A percentile compares a stretch with the other conserved stretches of the same genome.
Conservation (phyloP, 2,113 vertebrate species). For the Tonatia bakeri region DNA sequence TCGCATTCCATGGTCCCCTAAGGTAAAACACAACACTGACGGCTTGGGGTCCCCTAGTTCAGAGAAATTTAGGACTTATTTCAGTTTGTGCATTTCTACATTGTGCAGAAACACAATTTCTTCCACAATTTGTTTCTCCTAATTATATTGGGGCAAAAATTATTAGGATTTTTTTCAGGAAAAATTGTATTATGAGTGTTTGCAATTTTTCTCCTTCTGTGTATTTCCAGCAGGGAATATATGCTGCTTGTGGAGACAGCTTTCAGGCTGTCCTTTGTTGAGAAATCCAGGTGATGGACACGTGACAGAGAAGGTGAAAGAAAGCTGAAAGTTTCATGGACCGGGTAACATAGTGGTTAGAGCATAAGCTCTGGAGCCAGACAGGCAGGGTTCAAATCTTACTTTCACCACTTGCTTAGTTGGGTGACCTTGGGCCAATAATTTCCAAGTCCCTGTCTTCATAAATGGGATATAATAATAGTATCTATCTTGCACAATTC, state of each 20-base stretch:
- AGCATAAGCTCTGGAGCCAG: not conserved
- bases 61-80: not conserved
- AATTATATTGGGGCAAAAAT: not conserved
- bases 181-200: not conserved
- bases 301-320: not conserved
- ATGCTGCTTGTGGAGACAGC: not conserved
- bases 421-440: not conserved
- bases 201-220: not conserved
- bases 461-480: not conserved
- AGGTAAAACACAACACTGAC: not conserved
- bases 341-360: not conserved
- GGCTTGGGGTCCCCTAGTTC: not conserved
- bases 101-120: not conserved
- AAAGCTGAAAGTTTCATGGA: not conserved
- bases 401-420: not conserved
- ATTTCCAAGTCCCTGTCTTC: not conserved
- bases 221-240: not conserved
- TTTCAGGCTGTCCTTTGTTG: not conserved
- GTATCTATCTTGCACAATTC: not conserved
- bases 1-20: too few species aligned
- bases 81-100: not conserved
- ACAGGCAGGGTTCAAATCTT: not conserved
- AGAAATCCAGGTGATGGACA: not conserved
- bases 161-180: not conserved
- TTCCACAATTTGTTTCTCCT: not conserved